These are phyloP conservation scores for Lethocerus indicus DNA, from an alignment of 1,140 invertebrate species.

Conservation along the genomic window DNA sequence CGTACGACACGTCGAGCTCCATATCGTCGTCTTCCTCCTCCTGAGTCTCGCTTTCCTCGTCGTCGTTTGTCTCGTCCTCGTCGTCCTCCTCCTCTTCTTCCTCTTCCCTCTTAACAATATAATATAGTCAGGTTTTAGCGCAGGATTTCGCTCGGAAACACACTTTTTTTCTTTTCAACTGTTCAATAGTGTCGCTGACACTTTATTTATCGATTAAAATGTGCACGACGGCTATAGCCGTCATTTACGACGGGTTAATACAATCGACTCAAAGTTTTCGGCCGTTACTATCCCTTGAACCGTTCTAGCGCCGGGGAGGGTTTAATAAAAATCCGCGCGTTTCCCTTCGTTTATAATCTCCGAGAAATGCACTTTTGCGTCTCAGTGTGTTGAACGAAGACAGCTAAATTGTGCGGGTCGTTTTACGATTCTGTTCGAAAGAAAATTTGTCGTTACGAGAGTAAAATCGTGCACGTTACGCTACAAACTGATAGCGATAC, in stretches of 20 bases:
- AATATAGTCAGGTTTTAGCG: slow-evolving; percentile 13
- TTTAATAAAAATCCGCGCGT: too few relatives aligned
- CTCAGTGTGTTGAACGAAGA: too few relatives aligned
- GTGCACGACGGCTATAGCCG: neutral
- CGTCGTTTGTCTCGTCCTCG: slow-evolving; percentile 44
- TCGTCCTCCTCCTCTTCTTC: slow-evolving; percentile 35
- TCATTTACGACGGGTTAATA: neutral
- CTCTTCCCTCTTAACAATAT: slow-evolving; percentile 24
- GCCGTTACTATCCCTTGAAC: neutral
- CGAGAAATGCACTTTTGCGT: too few relatives aligned
- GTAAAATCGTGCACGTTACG: too few relatives aligned
- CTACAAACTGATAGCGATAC: too few relatives aligned
- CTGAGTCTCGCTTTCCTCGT: slow-evolving; percentile 47
- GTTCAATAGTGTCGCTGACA: neutral
- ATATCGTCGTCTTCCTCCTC: slow-evolving; percentile 47
- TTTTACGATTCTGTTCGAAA: too few relatives aligned
- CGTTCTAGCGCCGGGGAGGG: too few relatives aligned
- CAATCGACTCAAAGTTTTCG: neutral
- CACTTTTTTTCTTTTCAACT: neutral
- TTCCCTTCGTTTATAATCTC: too few relatives aligned
- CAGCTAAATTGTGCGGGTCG: too few relatives aligned
- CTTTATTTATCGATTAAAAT: neutral
- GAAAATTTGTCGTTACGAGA: too few relatives aligned
- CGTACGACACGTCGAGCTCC: slow-evolving; percentile 31
- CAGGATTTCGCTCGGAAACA: neutral